A percentile compares a stretch with the other conserved stretches of the same genome.
Evolutionary conservation across 2,888 invertebrate species (phyloP).

Genomic region (Chaetoderma sp.): DNA sequence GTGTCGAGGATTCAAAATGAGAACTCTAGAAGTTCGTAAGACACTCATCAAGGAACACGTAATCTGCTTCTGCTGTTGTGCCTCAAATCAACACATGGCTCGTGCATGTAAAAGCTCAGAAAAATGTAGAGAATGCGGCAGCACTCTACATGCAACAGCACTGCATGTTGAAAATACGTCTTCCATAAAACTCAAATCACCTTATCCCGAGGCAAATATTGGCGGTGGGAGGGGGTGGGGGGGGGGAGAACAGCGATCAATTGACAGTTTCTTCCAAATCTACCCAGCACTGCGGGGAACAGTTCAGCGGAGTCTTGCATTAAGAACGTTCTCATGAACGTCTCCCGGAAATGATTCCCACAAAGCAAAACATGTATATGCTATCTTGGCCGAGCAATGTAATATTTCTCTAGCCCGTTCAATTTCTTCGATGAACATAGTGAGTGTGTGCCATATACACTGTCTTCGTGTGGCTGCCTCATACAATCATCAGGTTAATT

Average conservation of each 20-base stretch:
- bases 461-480: constrained; percentile 26
- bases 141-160: constrained; percentile 20
- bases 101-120: constrained; percentile 17
- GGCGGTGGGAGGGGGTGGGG: no score
- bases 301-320: constrained; percentile 19
- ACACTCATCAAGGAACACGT: constrained; percentile 18
- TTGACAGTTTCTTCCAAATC: no score
- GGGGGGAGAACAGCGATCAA: no score
- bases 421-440: background rate
- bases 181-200: no score
- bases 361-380: background rate
- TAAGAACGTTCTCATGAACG: constrained; percentile 7
- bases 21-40: constrained; percentile 7
- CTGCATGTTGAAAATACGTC: constrained; percentile 17
- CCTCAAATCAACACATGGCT: constrained; percentile 12
- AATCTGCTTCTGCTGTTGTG: constrained; percentile 28
- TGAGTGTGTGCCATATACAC: constrained; percentile 6
- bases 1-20: constrained; percentile 8
- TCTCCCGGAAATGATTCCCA: constrained; percentile 5
- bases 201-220: no score
- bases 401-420: background rate
- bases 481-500: constrained; percentile 13
- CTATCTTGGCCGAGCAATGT: background rate
- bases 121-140: constrained; percentile 27
- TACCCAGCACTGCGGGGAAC: no score